Evolutionary conservation across 2,888 invertebrate species (phyloP), one percentile per base, ranked within the genome.

Genomic region (Drosophila dives): DNA sequence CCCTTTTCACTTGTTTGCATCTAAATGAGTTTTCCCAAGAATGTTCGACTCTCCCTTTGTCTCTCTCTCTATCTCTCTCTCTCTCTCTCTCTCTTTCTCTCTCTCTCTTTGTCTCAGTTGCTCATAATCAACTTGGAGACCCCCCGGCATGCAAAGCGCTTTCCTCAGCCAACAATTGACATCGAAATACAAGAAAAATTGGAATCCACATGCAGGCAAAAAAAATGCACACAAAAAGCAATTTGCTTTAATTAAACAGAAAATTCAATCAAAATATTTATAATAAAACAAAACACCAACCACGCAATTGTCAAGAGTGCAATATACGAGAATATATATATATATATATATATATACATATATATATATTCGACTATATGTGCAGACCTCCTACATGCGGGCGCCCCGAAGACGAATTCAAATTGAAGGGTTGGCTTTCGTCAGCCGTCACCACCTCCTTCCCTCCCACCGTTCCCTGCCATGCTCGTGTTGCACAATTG

Each of bases 221-320:
- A 38, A 49, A 67, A 71, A 64, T 77, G 66, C 69, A 80, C 34
- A 80, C 32, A 71, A 61, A 71, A 81, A 75, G 72, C 82, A 79
- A 89, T 89, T 86, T 86, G 88, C 76, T 86, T 86, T 90, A 86
- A 86, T 86, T 86, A 86, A 86, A 83, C 89, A 88, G 88, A 79
- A 86, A 86, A 86, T 86, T 86, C 90, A 86, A 86, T 86, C 90
- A 86, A 90, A 86, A 86, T 86, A 86, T 86, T 90, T 86, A 79
- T 81, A 69, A 85, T 88, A 83, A 83, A 83, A 72, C 74, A 77
- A 72, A 77, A 69, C 71, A 62, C 64, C 62, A 69, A 61, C 53
- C 64, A 71, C 75, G 76, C 80, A 72, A 76, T 76, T 78, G 80
- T 75, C 75, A 70, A 60, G 70, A 70, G 64, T 64, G 62, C 49